These are phyloP conservation scores for Pimpla rufipes DNA, from an alignment of 2,888 invertebrate species.

Conservation along the genomic window DNA sequence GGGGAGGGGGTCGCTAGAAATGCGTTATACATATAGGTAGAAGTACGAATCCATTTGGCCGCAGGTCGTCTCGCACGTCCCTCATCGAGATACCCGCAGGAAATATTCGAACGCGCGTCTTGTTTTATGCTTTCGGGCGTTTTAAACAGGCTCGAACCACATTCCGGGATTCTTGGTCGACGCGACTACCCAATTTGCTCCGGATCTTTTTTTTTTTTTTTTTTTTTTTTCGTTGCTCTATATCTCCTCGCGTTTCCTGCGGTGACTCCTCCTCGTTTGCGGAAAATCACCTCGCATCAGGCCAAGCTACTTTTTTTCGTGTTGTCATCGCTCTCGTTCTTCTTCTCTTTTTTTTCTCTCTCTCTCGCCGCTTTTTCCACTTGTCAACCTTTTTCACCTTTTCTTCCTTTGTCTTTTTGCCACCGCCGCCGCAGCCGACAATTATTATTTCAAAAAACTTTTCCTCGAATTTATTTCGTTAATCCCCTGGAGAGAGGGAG, in stretches of 20 bases:
- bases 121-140: too few species aligned
- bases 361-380: constrained; percentile 22
- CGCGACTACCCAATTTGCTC: too few species aligned
- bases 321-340: background rate
- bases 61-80: constrained; percentile 15
- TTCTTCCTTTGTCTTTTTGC: constrained; percentile 22
- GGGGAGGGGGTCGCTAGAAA: too few species aligned
- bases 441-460: constrained; percentile 66
- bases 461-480: constrained; percentile 62
- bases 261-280: background rate
- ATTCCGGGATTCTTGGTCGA: too few species aligned
- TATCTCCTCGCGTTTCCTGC: background rate
- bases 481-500: background rate
- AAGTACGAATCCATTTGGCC: background rate
- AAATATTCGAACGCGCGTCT: too few species aligned
- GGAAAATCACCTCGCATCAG: constrained; percentile 44
- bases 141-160: too few species aligned
- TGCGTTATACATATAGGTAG: too few species aligned
- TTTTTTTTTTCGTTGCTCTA: too few species aligned
- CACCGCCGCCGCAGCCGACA: constrained; percentile 51
- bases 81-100: background rate
- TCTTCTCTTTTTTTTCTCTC: constrained; percentile 3
- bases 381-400: constrained; percentile 9
- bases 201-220: too few species aligned
- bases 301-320: constrained; percentile 1